A percentile compares a stretch with the other conserved stretches of the same genome.
phyloP scores from a whole-genome alignment of 1,140 invertebrate species.

The Drosophila nigrodunni region DNA sequence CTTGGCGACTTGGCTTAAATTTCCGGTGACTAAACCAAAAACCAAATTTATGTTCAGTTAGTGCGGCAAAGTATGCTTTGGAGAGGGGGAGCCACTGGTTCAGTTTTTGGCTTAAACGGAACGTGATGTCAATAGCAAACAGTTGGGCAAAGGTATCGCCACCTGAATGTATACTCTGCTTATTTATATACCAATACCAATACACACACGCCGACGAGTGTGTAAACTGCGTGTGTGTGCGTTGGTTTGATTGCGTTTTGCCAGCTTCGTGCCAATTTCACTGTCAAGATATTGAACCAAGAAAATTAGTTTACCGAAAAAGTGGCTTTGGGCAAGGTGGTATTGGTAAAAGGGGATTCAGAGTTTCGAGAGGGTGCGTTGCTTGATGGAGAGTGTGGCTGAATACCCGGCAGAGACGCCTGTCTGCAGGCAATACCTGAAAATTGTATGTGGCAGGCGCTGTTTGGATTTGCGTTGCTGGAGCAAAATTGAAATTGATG shows the following conservation, averaged over 20 bases:
- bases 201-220: constrained; percentile 25
- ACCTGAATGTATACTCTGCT: constrained; percentile 46
- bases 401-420: constrained; percentile 14
- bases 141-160: constrained; percentile 52
- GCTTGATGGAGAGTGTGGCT: background rate
- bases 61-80: constrained; percentile 32
- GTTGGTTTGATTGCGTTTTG: constrained; percentile 65
- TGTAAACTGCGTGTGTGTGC: constrained; percentile 27
- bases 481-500: constrained; percentile 84
- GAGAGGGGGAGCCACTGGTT: constrained; percentile 20
- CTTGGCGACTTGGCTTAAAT: constrained; percentile 58
- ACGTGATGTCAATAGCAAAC: constrained; percentile 81
- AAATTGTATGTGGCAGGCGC: constrained; percentile 79
- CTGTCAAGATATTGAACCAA: constrained; percentile 83
- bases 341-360: background rate
- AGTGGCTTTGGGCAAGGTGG: constrained; percentile 51
- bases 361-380: background rate
- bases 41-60: constrained; percentile 70
- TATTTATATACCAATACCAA: constrained; percentile 52
- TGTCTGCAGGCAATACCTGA: constrained; percentile 65
- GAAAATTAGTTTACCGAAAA: constrained; percentile 84
- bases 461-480: constrained; percentile 75
- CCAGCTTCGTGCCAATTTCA: constrained; percentile 83
- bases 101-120: constrained; percentile 48
- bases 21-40: constrained; percentile 66